phyloP scores from a whole-genome alignment of 2,888 invertebrate species.

The Bembecia ichneumoniformis region DNA sequence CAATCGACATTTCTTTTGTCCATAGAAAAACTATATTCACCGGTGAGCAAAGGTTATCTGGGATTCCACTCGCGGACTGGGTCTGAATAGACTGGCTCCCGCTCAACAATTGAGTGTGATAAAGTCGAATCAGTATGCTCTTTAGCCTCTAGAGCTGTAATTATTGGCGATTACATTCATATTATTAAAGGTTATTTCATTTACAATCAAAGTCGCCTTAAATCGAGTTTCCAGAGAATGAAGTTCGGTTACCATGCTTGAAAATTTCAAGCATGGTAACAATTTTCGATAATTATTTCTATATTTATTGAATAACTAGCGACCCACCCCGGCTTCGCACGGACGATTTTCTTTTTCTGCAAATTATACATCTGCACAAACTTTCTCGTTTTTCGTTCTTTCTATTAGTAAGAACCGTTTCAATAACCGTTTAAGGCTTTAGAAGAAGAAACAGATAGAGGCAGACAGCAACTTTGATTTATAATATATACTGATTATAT shows the following conservation, averaged over 20 bases:
- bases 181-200: background rate
- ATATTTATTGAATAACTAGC: too few relatives aligned
- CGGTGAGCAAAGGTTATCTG: conserved; percentile 35
- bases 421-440: too few relatives aligned
- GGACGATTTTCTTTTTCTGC: too few relatives aligned
- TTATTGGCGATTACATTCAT: conserved; percentile 20
- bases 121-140: conserved; percentile 35
- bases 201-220: background rate
- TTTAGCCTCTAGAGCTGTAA: conserved; percentile 18
- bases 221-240: background rate
- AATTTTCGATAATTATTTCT: too few relatives aligned
- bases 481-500: too few relatives aligned
- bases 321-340: too few relatives aligned
- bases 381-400: too few relatives aligned
- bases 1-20: conserved; percentile 11
- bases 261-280: too few relatives aligned
- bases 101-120: conserved; percentile 39
- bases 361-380: too few relatives aligned
- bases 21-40: conserved; percentile 30
- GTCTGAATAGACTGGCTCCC: conserved; percentile 31
- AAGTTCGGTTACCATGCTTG: background rate
- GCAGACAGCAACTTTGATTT: too few relatives aligned
- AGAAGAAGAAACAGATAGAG: too few relatives aligned
- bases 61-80: conserved; percentile 32
- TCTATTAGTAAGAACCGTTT: too few relatives aligned